These are phyloP conservation scores for Phylloscopus collybita DNA, from an alignment of 2,797 vertebrate species.

Conservation along the genomic window DNA sequence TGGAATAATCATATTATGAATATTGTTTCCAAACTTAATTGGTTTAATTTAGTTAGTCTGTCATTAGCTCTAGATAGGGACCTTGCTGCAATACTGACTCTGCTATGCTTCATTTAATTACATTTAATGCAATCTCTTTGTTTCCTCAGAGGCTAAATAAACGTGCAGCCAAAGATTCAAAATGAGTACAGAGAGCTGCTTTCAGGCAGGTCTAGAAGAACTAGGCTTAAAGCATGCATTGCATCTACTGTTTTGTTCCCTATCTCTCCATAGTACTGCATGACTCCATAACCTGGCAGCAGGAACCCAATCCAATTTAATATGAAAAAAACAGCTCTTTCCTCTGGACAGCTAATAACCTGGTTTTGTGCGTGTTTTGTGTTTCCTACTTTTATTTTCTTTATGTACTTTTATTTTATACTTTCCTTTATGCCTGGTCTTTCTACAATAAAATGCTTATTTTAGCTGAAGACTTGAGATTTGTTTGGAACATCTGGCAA, in stretches of 20 bases:
- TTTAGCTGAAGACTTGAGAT: neutral
- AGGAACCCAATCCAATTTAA: neutral
- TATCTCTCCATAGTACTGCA: neutral
- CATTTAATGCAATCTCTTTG: neutral
- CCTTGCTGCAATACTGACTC: neutral
- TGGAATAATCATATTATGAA: neutral
- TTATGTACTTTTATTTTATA: no score
- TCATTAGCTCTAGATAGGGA: slow-evolving; percentile 8
- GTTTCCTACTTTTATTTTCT: neutral
- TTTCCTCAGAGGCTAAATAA: neutral
- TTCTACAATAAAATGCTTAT: neutral
- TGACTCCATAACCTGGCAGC: neutral
- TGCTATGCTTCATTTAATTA: slow-evolving; percentile 5
- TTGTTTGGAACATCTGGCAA: neutral
- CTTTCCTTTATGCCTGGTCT: neutral
- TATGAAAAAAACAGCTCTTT: neutral
- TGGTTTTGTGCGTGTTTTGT: neutral
- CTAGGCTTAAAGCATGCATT: neutral
- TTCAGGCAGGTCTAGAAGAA: neutral
- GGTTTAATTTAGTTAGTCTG: neutral
- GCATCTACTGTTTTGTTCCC: neutral
- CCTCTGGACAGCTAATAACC: neutral
- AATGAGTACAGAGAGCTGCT: neutral
- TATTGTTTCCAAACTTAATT: neutral
- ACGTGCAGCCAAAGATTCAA: neutral